Base-by-base conservation (phyloP, 2,113 vertebrate species). In the Leucopternis melanops region DNA sequence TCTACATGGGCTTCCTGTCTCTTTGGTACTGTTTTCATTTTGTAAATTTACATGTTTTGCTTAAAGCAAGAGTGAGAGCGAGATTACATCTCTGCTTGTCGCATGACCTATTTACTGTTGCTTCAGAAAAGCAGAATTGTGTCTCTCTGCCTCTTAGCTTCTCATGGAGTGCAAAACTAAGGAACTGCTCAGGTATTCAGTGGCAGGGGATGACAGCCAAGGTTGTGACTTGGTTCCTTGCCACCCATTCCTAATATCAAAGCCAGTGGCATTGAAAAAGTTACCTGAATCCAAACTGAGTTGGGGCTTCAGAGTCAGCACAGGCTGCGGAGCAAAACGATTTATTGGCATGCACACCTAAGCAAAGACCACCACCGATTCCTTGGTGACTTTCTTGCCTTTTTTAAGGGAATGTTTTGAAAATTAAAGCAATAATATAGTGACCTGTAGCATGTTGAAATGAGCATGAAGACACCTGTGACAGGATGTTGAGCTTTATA, bases 91-190 rank as follows among this genome's bases (percentile, higher is more conserved):
- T 92, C 72, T 59, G 82, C 44, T 58, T 36, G 29, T 23, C 1
- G 17, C 32, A 11, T 92, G 86, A 86, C 90, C 92, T 92, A 80
- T 59, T 94, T 95, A 50, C 44, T 61, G 79, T 38, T 50, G 61
- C 72, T 88, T 80, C 59, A 54, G 57, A 69, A 40, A 49, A 83
- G 52, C 63, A 62, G 79, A 57, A n/a, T 40, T 44, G 44, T 72
- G 55, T 59, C 34, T 87, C 49, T 71, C 50, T 45, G 70, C 42
- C n/a, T 61, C n/a, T 69, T 10, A n/a, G 47, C 67, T 72, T 38
- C 79, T 63, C 16, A 2, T 2, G 25, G 44, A 32, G n/a, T 3
- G 52, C 58, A n/a, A 12, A 69, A 34, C 50, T 38, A 44, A 61
- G 62, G 69, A 42, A 8, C 44, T 83, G 50, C 57, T 45, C 10